Base-by-base conservation (phyloP, 37 sponge, comb jelly and placozoan genomes). In the Oopsacas minuta region DNA sequence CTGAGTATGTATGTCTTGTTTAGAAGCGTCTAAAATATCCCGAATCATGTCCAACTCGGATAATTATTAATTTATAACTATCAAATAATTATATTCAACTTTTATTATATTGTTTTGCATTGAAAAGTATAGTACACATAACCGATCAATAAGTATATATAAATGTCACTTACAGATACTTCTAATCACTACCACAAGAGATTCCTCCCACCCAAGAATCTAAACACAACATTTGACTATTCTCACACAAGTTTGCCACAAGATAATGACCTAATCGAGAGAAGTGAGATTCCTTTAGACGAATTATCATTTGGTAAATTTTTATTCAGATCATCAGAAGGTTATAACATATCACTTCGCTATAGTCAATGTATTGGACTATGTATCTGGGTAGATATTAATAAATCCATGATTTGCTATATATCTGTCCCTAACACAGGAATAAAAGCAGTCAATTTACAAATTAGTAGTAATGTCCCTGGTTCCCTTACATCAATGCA, bases 401-500 rank as follows among this genome's bases (percentile, higher is more conserved):
- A 61, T 34, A 25, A 61, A 34, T n/a, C 28, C 7, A 25, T 61
- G 28, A 61, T 61, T 3, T 61, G 75, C 75, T 61, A 61, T n/a
- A 34, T 61, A 34, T 61, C 75, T 12, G 75, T 61, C 17, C 75
- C 75, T 61, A 61, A 61, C 22, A 61, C 75, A 3, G 75, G 75
- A 5, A 61, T 61, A 20, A 61, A 61, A 61, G 75, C 75, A 20
- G 75, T 61, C 1, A 61, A 61, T n/a, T 34, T 61, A n/a, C 75
- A 61, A 34, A 61, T 61, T 3, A 61, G 30, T n/a, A 61, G 75
- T n/a, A 61, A 61, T 12, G 75, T 61, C 17, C 75, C 75, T n/a
- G 75, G 75, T 3, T 61, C 75, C 22, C 75, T 61, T 34, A 61
- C 75, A 3, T 61, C 75, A 25, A 61, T 61, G 75, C 75, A 61